Conservation (phyloP, 2,113 vertebrate genomes). For the Verasper variegatus region DNA sequence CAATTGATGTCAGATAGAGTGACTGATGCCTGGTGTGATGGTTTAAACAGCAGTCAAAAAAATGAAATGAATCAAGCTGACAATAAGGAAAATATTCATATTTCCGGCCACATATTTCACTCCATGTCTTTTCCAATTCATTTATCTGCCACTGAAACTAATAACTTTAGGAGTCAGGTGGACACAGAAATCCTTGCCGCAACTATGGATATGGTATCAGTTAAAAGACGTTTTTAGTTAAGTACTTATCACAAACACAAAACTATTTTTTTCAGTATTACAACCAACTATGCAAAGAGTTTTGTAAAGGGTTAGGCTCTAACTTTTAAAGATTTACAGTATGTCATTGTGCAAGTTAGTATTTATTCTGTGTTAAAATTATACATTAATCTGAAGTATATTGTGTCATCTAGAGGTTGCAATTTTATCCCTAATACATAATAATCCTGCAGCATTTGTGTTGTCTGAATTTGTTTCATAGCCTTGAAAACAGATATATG, state of each 20-base stretch:
- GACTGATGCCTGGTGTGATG: slow-evolving; percentile 67
- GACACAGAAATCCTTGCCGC: no score
- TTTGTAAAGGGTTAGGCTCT: no score
- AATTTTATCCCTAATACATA: neutral
- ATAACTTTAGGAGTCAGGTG: no score
- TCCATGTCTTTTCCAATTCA: no score
- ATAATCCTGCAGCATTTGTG: neutral
- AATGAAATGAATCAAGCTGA: slow-evolving; percentile 67
- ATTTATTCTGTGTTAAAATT: neutral
- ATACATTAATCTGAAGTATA: neutral
- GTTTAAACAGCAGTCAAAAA: slow-evolving; percentile 27
- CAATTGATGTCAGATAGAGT: slow-evolving; percentile 55
- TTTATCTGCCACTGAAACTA: no score
- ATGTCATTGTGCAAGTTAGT: neutral
- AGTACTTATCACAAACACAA: no score
- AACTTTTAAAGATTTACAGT: neutral
- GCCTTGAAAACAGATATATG: slow-evolving; percentile 13
- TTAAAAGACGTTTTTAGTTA: no score
- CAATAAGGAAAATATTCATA: slow-evolving; percentile 44
- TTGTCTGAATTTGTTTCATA: neutral
- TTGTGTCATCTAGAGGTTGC: neutral
- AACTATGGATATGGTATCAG: no score
- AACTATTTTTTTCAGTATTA: no score
- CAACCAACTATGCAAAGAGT: no score
- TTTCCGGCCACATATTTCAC: slow-evolving; percentile 16